Evolutionary conservation across 2,113 vertebrate genomes (phyloP).

Genomic region (Dermatemys mawii): DNA sequence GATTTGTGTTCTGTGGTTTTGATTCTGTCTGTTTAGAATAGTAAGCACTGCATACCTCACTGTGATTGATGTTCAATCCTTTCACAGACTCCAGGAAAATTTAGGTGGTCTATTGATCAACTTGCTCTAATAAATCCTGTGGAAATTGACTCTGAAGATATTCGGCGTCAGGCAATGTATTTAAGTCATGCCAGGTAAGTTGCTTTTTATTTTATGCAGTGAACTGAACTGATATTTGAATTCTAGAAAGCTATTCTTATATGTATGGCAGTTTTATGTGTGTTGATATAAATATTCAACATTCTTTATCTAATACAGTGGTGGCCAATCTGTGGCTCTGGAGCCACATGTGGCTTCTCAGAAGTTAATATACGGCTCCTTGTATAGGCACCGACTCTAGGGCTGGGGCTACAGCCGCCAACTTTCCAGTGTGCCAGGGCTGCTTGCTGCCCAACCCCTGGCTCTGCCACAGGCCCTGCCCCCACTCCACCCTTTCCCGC

Average conservation of each 20-base stretch:
- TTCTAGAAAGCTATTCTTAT: neutral
- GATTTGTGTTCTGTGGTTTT: neutral
- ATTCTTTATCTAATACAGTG: neutral
- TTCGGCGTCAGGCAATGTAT: conserved; percentile 90
- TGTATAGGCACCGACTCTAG: too few relatives aligned
- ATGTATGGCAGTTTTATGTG: neutral
- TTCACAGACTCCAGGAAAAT: conserved; percentile 90
- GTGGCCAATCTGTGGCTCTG: too few relatives aligned
- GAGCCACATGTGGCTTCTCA: too few relatives aligned
- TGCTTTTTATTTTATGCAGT: neutral
- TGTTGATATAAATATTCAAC: neutral
- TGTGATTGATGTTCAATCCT: conserved; percentile 24
- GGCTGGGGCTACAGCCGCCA: too few relatives aligned
- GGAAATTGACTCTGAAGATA: conserved; percentile 95
- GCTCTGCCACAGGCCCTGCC: too few relatives aligned
- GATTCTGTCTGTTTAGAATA: conserved; percentile 24
- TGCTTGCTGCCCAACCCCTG: too few relatives aligned
- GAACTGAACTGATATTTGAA: neutral
- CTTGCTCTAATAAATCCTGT: conserved; percentile 93
- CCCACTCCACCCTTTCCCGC: too few relatives aligned
- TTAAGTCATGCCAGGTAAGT: conserved; percentile 91
- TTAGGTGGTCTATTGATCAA: conserved; percentile 97
- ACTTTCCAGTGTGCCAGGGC: too few relatives aligned
- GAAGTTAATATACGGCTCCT: too few relatives aligned
- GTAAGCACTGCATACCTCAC: neutral